Base-by-base conservation (phyloP, 2,797 vertebrate species). In the Amazonetta brasiliensis region DNA sequence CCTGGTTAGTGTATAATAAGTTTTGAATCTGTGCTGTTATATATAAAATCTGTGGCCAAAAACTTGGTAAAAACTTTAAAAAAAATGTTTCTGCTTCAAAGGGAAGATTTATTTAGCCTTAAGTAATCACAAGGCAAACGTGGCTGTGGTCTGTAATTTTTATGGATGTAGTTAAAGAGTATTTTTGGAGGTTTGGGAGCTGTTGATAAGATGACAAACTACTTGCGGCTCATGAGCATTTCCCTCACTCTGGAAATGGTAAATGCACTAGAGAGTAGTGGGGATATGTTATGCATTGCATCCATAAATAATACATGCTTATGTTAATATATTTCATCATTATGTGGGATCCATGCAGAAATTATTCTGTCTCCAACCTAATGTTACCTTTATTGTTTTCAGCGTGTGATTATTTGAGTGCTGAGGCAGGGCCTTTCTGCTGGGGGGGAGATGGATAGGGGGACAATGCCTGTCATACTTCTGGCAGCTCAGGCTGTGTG, bases 171-270 rank as follows among this genome's bases (percentile, higher is more conserved):
- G 77, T 95, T 91, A 58, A 78, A n/a, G 80, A 92, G 88, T 94
- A 92, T 94, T 94, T 96, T 94, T 94, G 66, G 91, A 94, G 35
- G 31, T 71, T 92, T 89, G 77, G 93, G 87, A 94, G 71, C 81
- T 95, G 88, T 92, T 97, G 97, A 97, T 96, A 94, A 94, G 94
- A 97, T 94, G 76, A 87, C 92, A 94, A 92, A 91, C 76, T 92
- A n/a, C 75, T 95, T 80, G 52, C 1, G 2, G 63, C 92, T 87
- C 85, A 7, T 5, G 11, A 91, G 60, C 89, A 52, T 87, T 92
- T 90, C 62, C 75, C 79, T 79, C 9, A 7, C 54, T 91, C 58
- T 62, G 59, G 67, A 94, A 93, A 46, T 75, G 92, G 59, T 76
- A 87, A 80, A 56, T 56, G 33, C 86, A 84, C 30, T 64, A 79